Evolutionary conservation across 53 echinoderm and acorn worm genomes (phyloP), one percentile per base, ranked within the genome.

Genomic region (Arbacia lixula): DNA sequence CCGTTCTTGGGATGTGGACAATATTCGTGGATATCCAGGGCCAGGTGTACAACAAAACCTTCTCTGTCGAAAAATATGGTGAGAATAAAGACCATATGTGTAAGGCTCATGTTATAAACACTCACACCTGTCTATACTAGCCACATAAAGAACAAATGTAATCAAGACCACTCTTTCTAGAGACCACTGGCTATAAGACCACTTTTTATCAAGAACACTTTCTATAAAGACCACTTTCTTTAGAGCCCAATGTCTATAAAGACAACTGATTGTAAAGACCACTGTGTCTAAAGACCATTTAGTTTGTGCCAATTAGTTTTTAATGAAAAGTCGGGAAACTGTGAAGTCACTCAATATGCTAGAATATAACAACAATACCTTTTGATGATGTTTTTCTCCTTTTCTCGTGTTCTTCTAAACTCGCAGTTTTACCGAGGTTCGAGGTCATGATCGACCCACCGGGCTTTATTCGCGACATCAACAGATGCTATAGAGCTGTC

Each of bases 41-140:
- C 14, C 90, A 88, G 24, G 69, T 77, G 1, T 94, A 88, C 60
- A 98, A 98, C 65, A 90, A 94, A 81, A 86, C 94, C 34, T 98
- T 98, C 84, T 86, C 85, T 30, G 92, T 98, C 12, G 66, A 98
- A 52, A 94, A 98, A 84, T 98, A 98, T 90, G 94, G 98, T 98
- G 81, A 94, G 91, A 51, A 31, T 16, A 71, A 26, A 40, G n/a
- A n/a, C 38, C 19, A 19, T 17, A 32, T 40, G 37, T 6, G 20
- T 41, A 3, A 40, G 12, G 34, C 24, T n/a, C 26, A 58, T 77
- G 27, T 21, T 42, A 21, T 0, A 22, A 20, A n/a, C 27, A 12
- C 42, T 50, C 12, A 14, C 19, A 0, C 19, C 50, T 14, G 50
- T 17, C 12, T 50, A 50, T 21, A 33, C 0, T 12, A 56, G 56